Evolutionary conservation across 1,140 invertebrate species (phyloP), one percentile per base, ranked within the genome.

Genomic region (Acyrthosiphon pisum): DNA sequence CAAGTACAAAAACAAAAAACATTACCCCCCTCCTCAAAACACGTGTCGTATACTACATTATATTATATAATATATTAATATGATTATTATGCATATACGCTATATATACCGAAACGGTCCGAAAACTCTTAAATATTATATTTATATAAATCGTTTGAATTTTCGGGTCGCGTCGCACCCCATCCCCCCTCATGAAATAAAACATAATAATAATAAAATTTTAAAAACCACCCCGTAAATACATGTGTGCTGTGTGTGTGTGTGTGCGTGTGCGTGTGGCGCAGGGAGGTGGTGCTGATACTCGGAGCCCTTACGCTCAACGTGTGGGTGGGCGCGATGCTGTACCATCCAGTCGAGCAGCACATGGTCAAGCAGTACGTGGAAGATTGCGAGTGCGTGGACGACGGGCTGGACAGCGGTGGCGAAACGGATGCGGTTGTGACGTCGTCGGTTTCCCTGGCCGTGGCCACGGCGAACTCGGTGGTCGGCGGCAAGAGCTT

Each of bases 221-320:
- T 18, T 23, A 22, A 76, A 76, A 76, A 76, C 30, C 60, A 18
- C n/a, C 30, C 60, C 60, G 60, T n/a, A 76, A 89, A 37, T 89
- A 53, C n/a, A 37, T 53, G 18, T 89, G 35, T 89, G 22, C n/a
- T 96, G n/a, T 1, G 56, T 60, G 26, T 11, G 56, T 6, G 30
- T n/a, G 30, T 18, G 60, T 6, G 30, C n/a, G 60, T 96, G 50
- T 53, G 48, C 53, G 87, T 89, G 87, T 53, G 87, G 48, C 95
- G 93, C 95, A 97, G 97, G 95, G 97, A 97, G 23, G 96, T 97
- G 6, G 97, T 98, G 37, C 95, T 99, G 23, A 96, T 98, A 56
- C 96, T 98, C 95, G 98, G 98, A 11, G 98, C 97, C 37, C 95
- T 98, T 6, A 97, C 97, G 92, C 95, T 98, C 30, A 98, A 98